Evolutionary conservation across 2,113 vertebrate species (phyloP), one percentile per base, ranked within the genome.

Genomic region (Steatornis caripensis): DNA sequence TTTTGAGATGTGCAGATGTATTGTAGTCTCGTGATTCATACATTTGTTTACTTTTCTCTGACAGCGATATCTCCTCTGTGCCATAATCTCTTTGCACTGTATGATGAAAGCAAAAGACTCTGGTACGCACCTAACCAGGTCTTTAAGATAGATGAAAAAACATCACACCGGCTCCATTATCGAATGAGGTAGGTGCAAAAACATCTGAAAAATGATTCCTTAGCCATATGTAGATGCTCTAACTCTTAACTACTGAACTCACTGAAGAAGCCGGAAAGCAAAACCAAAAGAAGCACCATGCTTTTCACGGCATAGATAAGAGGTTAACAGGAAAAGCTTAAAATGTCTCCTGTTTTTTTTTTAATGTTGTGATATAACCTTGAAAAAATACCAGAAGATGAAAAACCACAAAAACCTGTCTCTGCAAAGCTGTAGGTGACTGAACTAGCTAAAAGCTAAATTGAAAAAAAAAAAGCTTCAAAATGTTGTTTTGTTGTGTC

Each of bases 21-120:
- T 49, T 15, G 22, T 49, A 51, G 15, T 46, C 53, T 46, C 3
- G 34, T 65, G 61, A 48, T 27, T 90, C 62, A 84, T 5, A 4
- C 9, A 0, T 15, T 12, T 69, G 15, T 83, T 34, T 85, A 1
- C 81, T 72, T 90, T 75, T 54, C 62, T 90, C 83, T 86, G 69
- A 32, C 97, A 99, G 99, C 93, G 37, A 99, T 99, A 90, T 99
- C 99, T 95, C 99, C 99, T 71, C 97, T 99, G 92, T 99, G 99
- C 95, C 99, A 99, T 94, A 99, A 99, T 93, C 98, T 99, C 30
- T 99, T 99, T 92, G 98, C 98, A 1, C 97, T 99, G 32, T 99
- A 99, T 11, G 98, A 99, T 23, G 99, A 99, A 95, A 97, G 65
- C 55, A 98, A 90, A 51, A 96, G 78, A 39, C 97, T 98, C 27